Base-by-base conservation (phyloP, 2,888 invertebrate genomes). In the Calameuta pallipes region DNA sequence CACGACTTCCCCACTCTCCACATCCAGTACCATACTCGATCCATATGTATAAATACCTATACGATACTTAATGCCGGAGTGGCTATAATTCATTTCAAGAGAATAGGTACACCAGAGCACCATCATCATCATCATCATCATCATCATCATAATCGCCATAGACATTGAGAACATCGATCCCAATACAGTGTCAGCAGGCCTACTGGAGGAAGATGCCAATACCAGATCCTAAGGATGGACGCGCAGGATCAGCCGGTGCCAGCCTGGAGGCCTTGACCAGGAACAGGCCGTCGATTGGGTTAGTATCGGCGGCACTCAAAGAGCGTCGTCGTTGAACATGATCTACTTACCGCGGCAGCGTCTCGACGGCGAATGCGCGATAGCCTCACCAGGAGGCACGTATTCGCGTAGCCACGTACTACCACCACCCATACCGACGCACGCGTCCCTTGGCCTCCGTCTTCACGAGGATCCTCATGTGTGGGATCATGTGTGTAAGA, bases 211-310 rank as follows among this genome's bases (percentile, higher is more conserved):
- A 56, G 56, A 9, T 9, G 23, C 23, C 56, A 15, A 56, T 23
- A 23, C 9, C 2, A 56, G 23, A 0, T 56, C 23, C 56, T 56
- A 9, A 56, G 56, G 56, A 56, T 41, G 15, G 15, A 15, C 15
- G 4, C 4, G 4, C 13, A 23, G 4, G 23, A 41, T 41, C 15
- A 56, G 15, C 41, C 23, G 23, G 41, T 56, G 23, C 23, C 23
- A 23, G 56, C 9, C 74, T 31, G 37, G 69, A 78, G 75, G 36
- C 73, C 56, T 75, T 83, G 82, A 78, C 69, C 71, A 75, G 75
- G 80, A 83, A 82, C 82, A 83, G 84, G 83, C 82, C 80, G 80
- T 82, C 33, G 80, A 82, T 82, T 82, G 81, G 83, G 80, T 84
- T 82, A 73, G 75, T 35, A 74, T 36, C 36, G 74, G 36, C 74